Base-by-base conservation (phyloP, 2,113 vertebrate species). In the Antechinus flavipes region DNA sequence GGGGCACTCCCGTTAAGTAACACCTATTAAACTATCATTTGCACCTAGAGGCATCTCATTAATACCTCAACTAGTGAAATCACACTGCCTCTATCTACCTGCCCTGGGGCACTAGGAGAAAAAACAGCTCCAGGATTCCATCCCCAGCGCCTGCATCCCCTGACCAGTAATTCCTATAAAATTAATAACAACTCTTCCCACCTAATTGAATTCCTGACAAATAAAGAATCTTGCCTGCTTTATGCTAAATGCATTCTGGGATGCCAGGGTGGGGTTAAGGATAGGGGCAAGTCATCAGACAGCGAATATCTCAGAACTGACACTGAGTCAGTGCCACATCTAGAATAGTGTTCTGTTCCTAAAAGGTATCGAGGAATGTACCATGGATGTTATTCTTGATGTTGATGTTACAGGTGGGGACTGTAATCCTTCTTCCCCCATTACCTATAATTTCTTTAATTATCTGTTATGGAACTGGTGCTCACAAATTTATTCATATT, bases 11-110 rank as follows among this genome's bases (percentile, higher is more conserved):
- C 92, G 98, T 98, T 99, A 99, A 99, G 99, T 99, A 99, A 99
- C 99, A 99, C 99, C 99, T 99, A 99, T 99, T 99, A 99, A 99
- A 99, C 99, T 98, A 98, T 99, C 99, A 99, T 99, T 99, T 99
- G 99, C 99, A 99, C 99, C 99, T 99, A 97, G 98, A 99, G 99
- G 99, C 99, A 99, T 98, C 99, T 99, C 99, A 99, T 99, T 99
- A 99, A 99, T 99, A 99, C 99, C 99, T 98, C 98, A 98, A 98
- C 98, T 98, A 98, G 99, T 98, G 98, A 98, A 99, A 99, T 98
- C 98, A 98, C 54, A 89, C 99, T 98, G 98, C 99, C 99, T 99
- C 98, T 97, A 98, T 97, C 98, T 97, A 98, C 98, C 98, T 99
- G 99, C 99, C 99, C 98, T 1, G 94, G 98, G 99, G 99, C 99